phyloP scores from a whole-genome alignment of 2,113 vertebrate genomes.

The Eublepharis macularius region DNA sequence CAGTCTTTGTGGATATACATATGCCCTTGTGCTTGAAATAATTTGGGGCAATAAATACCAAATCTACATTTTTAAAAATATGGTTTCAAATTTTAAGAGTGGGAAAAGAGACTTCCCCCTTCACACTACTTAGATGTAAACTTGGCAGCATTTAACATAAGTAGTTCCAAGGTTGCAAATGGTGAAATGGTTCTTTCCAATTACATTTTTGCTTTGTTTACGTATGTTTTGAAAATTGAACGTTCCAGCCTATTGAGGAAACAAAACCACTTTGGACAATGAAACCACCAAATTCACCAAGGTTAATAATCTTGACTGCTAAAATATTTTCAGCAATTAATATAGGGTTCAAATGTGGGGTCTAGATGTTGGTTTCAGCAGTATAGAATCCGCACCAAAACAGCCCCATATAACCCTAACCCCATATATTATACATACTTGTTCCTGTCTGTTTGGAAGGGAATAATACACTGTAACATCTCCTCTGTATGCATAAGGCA shows the following conservation, averaged over 20 bases:
- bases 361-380: background rate
- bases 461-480: too few species aligned
- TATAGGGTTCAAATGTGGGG: background rate
- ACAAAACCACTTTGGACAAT: background rate
- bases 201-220: background rate
- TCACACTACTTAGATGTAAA: background rate
- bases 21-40: slow-evolving; percentile 21
- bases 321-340: background rate
- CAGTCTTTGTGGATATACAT: slow-evolving; percentile 8
- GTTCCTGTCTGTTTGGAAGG: background rate
- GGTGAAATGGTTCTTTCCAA: background rate
- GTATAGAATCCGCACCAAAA: background rate
- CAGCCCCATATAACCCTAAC: background rate
- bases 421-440: background rate
- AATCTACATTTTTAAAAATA: too few species aligned
- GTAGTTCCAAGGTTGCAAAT: background rate
- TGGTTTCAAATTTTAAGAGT: background rate
- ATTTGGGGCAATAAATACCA: background rate
- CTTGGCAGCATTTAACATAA: background rate
- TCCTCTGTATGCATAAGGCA: too few species aligned
- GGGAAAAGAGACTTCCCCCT: fast-evolving
- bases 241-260: background rate
- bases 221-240: background rate
- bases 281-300: background rate
- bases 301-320: background rate